Percentiles rank a stretch among this genome's conserved stretches.
These are phyloP conservation scores for Dysmachus trigonus DNA, from an alignment of 2,888 invertebrate genomes.

Conservation along the genomic window DNA sequence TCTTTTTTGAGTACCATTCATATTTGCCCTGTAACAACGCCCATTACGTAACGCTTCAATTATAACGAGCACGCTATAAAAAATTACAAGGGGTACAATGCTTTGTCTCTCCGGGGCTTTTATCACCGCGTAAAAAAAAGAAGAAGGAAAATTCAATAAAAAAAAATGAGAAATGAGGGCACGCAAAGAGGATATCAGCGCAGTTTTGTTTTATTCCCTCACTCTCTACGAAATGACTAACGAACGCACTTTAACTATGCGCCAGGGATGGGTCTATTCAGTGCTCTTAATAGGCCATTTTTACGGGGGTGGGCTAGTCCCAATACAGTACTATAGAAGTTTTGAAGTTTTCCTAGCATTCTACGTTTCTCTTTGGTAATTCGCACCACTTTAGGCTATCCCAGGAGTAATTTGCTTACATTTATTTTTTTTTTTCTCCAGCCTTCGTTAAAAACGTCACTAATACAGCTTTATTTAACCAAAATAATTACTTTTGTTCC, in stretches of 20 bases:
- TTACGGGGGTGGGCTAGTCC: background rate
- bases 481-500: slow-evolving; percentile 14
- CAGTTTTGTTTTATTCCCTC: background rate
- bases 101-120: slow-evolving; percentile 3
- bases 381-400: background rate
- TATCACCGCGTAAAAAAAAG: background rate
- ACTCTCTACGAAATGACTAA: background rate
- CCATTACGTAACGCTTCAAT: slow-evolving; percentile 16
- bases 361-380: background rate
- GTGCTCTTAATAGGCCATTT: slow-evolving; percentile 1
- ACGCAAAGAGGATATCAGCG: background rate
- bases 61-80: slow-evolving; percentile 20
- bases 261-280: background rate
- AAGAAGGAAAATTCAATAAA: background rate
- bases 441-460: background rate
- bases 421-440: background rate
- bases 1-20: background rate
- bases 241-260: slow-evolving; percentile 20
- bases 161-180: slow-evolving; percentile 19
- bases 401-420: background rate
- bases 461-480: background rate
- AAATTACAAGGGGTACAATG: slow-evolving; percentile 4
- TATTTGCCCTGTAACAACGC: background rate
- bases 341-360: background rate
- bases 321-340: background rate